phyloP scores from a whole-genome alignment of 2,888 invertebrate genomes.

The Drosophila phalerata region DNA sequence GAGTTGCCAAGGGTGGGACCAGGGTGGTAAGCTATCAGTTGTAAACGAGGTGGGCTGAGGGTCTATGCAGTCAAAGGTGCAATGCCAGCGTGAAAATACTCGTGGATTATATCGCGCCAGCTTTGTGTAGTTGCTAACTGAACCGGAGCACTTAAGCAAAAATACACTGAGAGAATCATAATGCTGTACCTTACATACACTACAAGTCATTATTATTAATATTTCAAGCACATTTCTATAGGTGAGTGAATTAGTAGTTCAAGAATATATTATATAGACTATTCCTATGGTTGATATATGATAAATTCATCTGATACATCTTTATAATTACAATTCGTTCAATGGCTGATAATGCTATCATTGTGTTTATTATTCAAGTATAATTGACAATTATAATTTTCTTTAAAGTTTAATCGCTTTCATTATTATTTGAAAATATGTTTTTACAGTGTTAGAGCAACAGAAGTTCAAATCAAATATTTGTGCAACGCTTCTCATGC shows the following conservation, averaged over 20 bases:
- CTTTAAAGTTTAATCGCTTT: not conserved
- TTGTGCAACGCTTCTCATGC: constrained; percentile 54
- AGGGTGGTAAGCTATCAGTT: not conserved
- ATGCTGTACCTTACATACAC: not conserved
- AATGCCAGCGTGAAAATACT: constrained; percentile 70
- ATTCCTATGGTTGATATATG: not conserved
- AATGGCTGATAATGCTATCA: too few species aligned
- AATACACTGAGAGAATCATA: constrained; percentile 38
- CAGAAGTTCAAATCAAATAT: constrained; percentile 73
- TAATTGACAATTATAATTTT: not conserved
- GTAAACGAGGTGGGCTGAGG: not conserved
- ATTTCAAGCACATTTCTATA: too few species aligned
- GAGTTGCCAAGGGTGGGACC: constrained; percentile 22
- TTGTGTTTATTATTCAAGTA: not conserved
- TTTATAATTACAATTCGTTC: too few species aligned
- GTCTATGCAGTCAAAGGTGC: constrained; percentile 65
- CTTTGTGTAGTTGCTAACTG: constrained; percentile 49
- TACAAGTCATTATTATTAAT: not conserved
- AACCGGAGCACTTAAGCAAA: constrained; percentile 36
- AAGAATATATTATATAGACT: not conserved
- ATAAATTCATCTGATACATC: not conserved
- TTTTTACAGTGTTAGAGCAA: constrained; percentile 35
- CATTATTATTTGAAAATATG: not conserved
- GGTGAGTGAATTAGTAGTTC: not conserved
- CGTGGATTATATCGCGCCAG: constrained; percentile 66